Evolutionary conservation across 1,140 invertebrate genomes (phyloP), one percentile per base, ranked within the genome.

Genomic region (Acromyrmex charruanus): DNA sequence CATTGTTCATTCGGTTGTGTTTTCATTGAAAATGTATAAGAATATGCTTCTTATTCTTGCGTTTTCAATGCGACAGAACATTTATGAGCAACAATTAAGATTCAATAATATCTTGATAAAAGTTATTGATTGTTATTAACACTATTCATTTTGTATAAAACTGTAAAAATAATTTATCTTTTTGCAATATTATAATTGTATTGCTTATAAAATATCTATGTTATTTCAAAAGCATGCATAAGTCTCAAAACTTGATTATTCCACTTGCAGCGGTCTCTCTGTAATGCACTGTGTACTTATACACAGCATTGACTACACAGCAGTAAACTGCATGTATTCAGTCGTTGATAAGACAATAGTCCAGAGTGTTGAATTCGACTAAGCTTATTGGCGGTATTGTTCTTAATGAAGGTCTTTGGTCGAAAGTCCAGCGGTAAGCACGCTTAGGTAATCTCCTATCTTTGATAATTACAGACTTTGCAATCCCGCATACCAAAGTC

Each of bases 321-420:
- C 80, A 84, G 55, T 75, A 84, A 84, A 84, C 80, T 39, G 55
- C 80, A 61, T 75, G 69, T 74, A 84, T 74, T 75, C 44, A 49
- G 80, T 74, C 39, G 69, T 61, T 72, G 39, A 84, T 84, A 84
- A 84, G 80, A 84, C 55, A 84, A 84, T 84, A 84, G 80, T 84
- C 69, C 12, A n/a, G 39, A 84, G 55, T 58, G 80, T 84, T 61
- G 69, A 84, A 74, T 84, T 84, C 35, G 80, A 63, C 80, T 75
- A 75, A 84, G 80, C 80, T 84, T 69, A 84, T 75, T 84, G 80
- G 39, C 69, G 68, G 69, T 61, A 84, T 84, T 84, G 69, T 84
- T 84, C 80, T 75, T 84, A 84, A 84, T 84, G 69, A 84, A 75
- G 80, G 69, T 84, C 69, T 75, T 84, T 75, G 69, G 69, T 75